These are phyloP conservation scores for Pristionchus arcanus DNA, from an alignment of 2,888 invertebrate species.

Conservation along the genomic window DNA sequence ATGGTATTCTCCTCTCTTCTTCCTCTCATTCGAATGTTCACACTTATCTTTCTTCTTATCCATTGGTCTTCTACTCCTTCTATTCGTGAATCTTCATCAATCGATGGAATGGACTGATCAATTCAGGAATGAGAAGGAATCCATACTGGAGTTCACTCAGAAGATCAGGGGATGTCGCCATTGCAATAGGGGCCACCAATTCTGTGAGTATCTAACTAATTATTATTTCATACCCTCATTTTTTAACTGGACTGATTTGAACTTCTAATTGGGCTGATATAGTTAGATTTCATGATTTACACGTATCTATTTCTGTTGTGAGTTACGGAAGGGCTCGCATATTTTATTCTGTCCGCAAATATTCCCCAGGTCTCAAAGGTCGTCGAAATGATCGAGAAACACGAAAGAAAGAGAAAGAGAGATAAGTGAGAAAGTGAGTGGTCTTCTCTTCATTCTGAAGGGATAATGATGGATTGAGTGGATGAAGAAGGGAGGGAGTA, in stretches of 20 bases:
- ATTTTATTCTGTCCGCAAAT: not conserved
- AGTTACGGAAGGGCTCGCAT: not conserved
- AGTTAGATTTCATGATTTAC: not conserved
- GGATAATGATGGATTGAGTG: slow-evolving; percentile 36
- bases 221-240: not conserved
- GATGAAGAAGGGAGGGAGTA: not conserved
- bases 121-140: slow-evolving; percentile 7
- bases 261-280: not conserved
- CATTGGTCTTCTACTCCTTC: not conserved
- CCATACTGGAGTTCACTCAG: slow-evolving; percentile 32
- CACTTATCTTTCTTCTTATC: not conserved
- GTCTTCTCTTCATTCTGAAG: not conserved
- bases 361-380: slow-evolving; percentile 12
- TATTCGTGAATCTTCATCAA: not conserved
- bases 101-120: not conserved
- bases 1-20: not conserved
- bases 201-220: not conserved
- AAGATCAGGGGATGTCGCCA: slow-evolving; percentile 54
- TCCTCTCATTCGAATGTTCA: not conserved
- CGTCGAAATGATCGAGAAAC: not conserved
- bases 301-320: no score
- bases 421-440: not conserved
- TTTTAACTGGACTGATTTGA: not conserved
- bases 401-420: not conserved
- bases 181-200: slow-evolving; percentile 49